A percentile compares a stretch with the other conserved stretches of the same genome.
phyloP scores from a whole-genome alignment of 2,888 invertebrate genomes.

The Temnothorax rugatulus region DNA sequence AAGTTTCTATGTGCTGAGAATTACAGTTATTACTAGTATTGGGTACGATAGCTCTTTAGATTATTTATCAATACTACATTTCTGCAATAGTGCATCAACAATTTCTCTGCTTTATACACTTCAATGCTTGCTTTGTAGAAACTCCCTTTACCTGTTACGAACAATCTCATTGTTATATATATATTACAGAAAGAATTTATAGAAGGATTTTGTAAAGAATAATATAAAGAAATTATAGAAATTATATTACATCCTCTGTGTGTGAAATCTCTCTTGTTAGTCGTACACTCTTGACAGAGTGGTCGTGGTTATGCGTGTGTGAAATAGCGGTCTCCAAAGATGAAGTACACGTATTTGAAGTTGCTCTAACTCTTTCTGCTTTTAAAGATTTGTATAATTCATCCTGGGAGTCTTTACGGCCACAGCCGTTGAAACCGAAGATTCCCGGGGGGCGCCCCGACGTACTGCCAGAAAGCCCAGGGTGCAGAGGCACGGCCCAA shows the following conservation, averaged over 20 bases:
- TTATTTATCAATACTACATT: slow-evolving; percentile 10
- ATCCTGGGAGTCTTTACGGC: not conserved
- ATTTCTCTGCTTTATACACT: not conserved
- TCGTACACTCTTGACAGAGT: too few species aligned
- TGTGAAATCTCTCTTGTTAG: too few species aligned
- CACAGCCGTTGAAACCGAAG: too few species aligned
- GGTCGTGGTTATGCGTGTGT: too few species aligned
- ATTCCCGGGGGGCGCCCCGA: too few species aligned
- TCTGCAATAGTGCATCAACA: not conserved
- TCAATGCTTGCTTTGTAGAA: not conserved
- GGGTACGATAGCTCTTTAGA: not conserved
- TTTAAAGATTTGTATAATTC: not conserved
- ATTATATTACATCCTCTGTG: not conserved
- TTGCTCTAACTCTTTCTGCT: not conserved
- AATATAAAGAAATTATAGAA: not conserved
- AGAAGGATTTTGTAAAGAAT: not conserved
- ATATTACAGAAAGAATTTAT: not conserved
- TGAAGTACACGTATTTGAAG: not conserved
- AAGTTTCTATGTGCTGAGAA: slow-evolving; percentile 5
- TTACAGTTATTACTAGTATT: not conserved
- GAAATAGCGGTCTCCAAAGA: not conserved
- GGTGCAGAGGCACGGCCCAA: too few species aligned
- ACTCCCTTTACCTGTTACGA: not conserved
- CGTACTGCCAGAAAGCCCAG: too few species aligned
- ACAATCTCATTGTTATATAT: slow-evolving; percentile 7